A percentile compares a stretch with the other conserved stretches of the same genome.
phyloP scores from a whole-genome alignment of 2,888 invertebrate genomes.

The Cremastinae sp. region DNA sequence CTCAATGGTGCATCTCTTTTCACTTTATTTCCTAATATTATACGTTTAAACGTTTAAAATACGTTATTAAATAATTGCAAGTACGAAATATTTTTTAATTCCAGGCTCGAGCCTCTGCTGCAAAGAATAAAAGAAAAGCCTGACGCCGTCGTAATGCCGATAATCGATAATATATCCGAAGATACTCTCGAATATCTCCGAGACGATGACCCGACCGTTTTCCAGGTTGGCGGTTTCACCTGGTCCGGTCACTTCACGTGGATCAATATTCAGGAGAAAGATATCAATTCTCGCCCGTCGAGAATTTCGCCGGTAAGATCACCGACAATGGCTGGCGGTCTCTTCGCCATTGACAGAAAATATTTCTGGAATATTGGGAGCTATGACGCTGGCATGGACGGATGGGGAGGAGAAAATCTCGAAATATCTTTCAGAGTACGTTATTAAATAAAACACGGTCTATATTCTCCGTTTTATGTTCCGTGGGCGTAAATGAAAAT shows the following conservation, averaged over 20 bases:
- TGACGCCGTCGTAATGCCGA: slow-evolving; percentile 93
- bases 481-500: neutral
- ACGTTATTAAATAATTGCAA: slow-evolving; percentile 7
- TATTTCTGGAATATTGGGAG: slow-evolving; percentile 98
- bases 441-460: slow-evolving; percentile 68
- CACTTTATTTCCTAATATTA: neutral
- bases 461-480: neutral
- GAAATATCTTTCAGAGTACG: slow-evolving; percentile 98
- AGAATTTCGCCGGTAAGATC: slow-evolving; percentile 87
- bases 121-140: slow-evolving; percentile 91
- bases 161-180: slow-evolving; percentile 96
- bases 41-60: neutral
- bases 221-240: slow-evolving; percentile 90
- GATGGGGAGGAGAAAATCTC: slow-evolving; percentile 98
- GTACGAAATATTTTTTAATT: neutral
- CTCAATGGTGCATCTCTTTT: slow-evolving; percentile 84
- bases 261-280: slow-evolving; percentile 88
- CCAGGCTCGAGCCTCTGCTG: slow-evolving; percentile 91
- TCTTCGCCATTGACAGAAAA: slow-evolving; percentile 95
- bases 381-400: slow-evolving; percentile 98
- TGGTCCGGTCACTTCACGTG: slow-evolving; percentile 97
- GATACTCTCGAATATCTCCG: slow-evolving; percentile 87
- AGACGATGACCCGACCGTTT: slow-evolving; percentile 73
- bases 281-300: slow-evolving; percentile 83
- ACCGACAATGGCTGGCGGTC: slow-evolving; percentile 99